These are phyloP conservation scores for Toxostoma redivivum DNA, from an alignment of 2,113 vertebrate genomes.

Conservation along the genomic window DNA sequence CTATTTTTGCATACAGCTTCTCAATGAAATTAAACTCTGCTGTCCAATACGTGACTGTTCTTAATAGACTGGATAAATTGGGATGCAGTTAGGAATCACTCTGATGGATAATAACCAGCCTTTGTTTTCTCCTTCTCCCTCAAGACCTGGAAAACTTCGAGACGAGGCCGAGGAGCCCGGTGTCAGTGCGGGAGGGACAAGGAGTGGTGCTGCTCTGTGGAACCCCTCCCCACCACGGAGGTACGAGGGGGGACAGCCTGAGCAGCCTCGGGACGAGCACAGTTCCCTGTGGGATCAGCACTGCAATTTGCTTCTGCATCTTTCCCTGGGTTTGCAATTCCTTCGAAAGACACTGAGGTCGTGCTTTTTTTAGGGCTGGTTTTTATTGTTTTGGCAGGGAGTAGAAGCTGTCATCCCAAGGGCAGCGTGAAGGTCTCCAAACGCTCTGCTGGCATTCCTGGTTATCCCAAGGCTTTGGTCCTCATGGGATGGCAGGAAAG, in stretches of 20 bases:
- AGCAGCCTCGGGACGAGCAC: neutral
- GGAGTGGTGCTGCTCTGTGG: constrained; percentile 87
- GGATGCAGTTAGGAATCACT: neutral
- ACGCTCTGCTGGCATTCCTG: neutral
- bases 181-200: constrained; percentile 86
- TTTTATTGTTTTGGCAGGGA: neutral
- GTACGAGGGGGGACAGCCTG: constrained; percentile 43
- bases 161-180: constrained; percentile 74
- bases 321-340: accelerated
- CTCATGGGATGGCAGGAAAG: neutral
- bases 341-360: accelerated
- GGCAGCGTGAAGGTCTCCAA: neutral
- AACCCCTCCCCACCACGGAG: constrained; percentile 82
- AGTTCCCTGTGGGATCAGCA: neutral
- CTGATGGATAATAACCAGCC: neutral
- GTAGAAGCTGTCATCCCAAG: neutral
- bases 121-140: constrained; percentile 32
- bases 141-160: constrained; percentile 87
- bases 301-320: neutral
- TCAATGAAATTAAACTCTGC: neutral
- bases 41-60: accelerated
- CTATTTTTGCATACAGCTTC: neutral
- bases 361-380: accelerated
- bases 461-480: neutral
- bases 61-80: neutral